Evolutionary conservation across 2,797 vertebrate species (phyloP), one percentile per base, ranked within the genome.

Genomic region (Choloepus didactylus): DNA sequence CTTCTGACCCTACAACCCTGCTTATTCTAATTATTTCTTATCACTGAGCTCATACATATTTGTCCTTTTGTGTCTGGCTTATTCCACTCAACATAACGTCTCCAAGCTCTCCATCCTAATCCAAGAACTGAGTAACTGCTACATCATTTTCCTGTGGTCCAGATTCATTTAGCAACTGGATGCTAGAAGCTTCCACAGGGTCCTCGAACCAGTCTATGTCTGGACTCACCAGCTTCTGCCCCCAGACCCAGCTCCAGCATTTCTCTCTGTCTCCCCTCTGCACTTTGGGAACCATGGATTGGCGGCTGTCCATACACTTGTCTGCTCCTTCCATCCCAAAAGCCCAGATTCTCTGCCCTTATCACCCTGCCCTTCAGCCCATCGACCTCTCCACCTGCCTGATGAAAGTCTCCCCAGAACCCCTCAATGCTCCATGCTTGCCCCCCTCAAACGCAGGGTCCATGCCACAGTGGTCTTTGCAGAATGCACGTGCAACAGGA

Each of bases 141-240:
- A 31, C 27, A 49, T 49, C 72, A 49, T 31, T 49, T 38, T 75
- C 25, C 14, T 12, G 49, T 21, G 49, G 19, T 51, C 75, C 49
- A 54, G n/a, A 25, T 6, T 6, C 49, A 14, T 23, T 6, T 31
- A 7, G 75, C 49, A 23, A 35, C 19, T 16, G 10, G 12, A 54
- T 21, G 11, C 19, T 3, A 29, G 31, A 35, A 35, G 10, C 14
- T 54, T n/a, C 49, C 0, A 2, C 49, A 12, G 0, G 6, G 49
- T 7, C 31, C 49, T 25, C 15, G 49, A 23, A 35, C 6, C 31
- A n/a, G 5, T 77, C 49, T 6, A 8, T 23, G 21, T 3, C 1
- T 23, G 75, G 35, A 54, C 31, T 54, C 56, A 56, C 16, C 56
- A 25, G 1, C 18, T 7, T 35, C 31, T 35, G 31, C 23, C 19